Evolutionary conservation across 2,113 vertebrate species (phyloP).

Genomic region (Emydura subglobosa): DNA sequence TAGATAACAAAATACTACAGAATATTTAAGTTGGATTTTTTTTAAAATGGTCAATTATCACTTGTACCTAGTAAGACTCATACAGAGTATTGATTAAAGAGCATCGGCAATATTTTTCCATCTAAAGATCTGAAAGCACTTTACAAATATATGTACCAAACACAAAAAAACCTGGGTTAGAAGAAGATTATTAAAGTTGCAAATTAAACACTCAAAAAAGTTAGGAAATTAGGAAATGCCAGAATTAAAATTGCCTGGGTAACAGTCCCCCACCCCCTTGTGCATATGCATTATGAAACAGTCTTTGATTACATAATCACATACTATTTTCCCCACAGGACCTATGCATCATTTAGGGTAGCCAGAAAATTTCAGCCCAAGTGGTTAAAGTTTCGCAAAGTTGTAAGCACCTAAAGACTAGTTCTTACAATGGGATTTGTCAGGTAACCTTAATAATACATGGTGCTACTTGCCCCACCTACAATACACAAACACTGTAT

Average conservation of each 20-base stretch:
- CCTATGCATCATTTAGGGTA: not conserved
- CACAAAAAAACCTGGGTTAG: not conserved
- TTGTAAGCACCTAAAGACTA: not conserved
- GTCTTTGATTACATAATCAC: not conserved
- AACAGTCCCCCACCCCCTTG: not conserved
- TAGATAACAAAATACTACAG: not conserved
- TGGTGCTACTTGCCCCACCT: not conserved
- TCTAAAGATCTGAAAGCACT: not conserved
- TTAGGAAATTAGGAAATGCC: not conserved
- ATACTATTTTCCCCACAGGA: not conserved
- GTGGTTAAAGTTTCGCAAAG: not conserved
- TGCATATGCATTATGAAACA: not conserved
- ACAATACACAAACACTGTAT: not conserved
- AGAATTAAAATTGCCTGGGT: not conserved
- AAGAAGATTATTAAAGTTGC: not conserved
- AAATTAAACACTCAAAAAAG: not conserved
- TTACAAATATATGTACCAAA: not conserved
- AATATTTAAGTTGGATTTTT: rapidly evolving
- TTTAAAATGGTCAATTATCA: not conserved
- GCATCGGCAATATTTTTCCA: not conserved
- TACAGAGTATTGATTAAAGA: not conserved
- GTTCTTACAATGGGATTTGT: not conserved
- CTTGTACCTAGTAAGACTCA: not conserved
- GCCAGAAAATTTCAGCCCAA: not conserved
- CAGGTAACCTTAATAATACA: not conserved